Evolutionary conservation across 1,140 invertebrate genomes (phyloP).

Genomic region (Drosophila triauraria): DNA sequence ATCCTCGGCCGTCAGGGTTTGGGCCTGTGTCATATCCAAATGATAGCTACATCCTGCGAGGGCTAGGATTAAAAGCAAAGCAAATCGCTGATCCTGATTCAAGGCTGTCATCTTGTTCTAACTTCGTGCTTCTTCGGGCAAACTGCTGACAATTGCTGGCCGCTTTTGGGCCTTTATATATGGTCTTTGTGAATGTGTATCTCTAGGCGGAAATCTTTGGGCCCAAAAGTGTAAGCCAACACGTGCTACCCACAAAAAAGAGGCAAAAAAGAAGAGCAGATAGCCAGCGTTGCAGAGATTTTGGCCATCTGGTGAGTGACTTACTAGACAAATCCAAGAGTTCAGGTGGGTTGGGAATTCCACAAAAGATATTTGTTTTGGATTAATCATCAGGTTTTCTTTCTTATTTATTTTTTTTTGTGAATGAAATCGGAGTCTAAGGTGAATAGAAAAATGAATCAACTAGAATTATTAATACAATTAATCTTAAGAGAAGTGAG

Average conservation of each 20-base stretch:
- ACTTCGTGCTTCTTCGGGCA: not conserved
- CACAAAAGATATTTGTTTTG: conserved; percentile 1
- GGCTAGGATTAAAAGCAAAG: conserved; percentile 30
- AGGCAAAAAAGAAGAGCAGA: not conserved
- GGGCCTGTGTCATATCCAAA: conserved; percentile 18
- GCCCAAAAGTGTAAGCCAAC: not conserved
- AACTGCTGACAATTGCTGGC: conserved; percentile 10
- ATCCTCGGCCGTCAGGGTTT: conserved; percentile 57
- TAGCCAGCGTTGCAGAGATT: not conserved
- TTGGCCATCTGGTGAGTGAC: conserved; percentile 6
- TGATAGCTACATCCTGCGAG: conserved; percentile 13
- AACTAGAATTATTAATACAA: too few relatives aligned
- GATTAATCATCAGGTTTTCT: conserved; percentile 8
- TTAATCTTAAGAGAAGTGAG: not conserved
- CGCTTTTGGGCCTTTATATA: conserved; percentile 27
- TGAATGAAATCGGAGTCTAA: not conserved
- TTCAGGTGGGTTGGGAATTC: conserved; percentile 1
- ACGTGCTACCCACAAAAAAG: conserved; percentile 17
- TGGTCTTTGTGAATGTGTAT: not conserved
- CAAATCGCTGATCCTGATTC: conserved; percentile 37
- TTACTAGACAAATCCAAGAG: conserved; percentile 10
- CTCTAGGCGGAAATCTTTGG: conserved; percentile 33
- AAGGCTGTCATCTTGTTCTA: conserved; percentile 33
- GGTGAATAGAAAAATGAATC: not conserved
- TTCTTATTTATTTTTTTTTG: not conserved